Conservation (phyloP, 2,113 vertebrate species). For the Takifugu flavidus region DNA sequence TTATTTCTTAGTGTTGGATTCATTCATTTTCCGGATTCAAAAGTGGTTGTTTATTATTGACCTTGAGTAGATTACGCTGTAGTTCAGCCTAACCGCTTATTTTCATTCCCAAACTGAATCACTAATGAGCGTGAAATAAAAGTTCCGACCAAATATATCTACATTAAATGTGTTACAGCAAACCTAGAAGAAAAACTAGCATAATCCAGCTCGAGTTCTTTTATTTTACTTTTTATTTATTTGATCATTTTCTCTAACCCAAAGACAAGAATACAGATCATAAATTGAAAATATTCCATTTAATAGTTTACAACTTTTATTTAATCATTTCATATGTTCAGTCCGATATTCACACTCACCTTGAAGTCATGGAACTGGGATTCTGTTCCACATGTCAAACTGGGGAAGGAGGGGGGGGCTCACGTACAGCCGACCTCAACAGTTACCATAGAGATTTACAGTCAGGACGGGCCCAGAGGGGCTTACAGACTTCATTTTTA, state of each 20-base stretch:
- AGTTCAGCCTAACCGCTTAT: no score
- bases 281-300: slow-evolving; percentile 95
- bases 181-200: slow-evolving; percentile 29
- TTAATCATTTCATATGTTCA: slow-evolving; percentile 70
- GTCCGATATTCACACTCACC: slow-evolving; percentile 71
- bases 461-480: slow-evolving; percentile 36
- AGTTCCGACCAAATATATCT: no score
- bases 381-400: slow-evolving; percentile 54
- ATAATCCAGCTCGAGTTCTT: slow-evolving; percentile 39
- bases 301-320: slow-evolving; percentile 88
- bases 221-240: slow-evolving; percentile 81
- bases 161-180: background rate
- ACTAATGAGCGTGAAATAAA: no score
- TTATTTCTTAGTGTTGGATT: no score
- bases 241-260: slow-evolving; percentile 93
- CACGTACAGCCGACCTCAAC: slow-evolving; percentile 26
- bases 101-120: no score
- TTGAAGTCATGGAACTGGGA: slow-evolving; percentile 63
- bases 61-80: no score
- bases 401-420: slow-evolving; percentile 35
- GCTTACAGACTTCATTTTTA: slow-evolving; percentile 47
- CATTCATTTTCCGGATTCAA: no score
- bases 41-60: no score
- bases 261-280: slow-evolving; percentile 98
- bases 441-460: slow-evolving; percentile 41